phyloP scores from a whole-genome alignment of 53 echinoderm and acorn worm species.

The Patiria pectinifera region DNA sequence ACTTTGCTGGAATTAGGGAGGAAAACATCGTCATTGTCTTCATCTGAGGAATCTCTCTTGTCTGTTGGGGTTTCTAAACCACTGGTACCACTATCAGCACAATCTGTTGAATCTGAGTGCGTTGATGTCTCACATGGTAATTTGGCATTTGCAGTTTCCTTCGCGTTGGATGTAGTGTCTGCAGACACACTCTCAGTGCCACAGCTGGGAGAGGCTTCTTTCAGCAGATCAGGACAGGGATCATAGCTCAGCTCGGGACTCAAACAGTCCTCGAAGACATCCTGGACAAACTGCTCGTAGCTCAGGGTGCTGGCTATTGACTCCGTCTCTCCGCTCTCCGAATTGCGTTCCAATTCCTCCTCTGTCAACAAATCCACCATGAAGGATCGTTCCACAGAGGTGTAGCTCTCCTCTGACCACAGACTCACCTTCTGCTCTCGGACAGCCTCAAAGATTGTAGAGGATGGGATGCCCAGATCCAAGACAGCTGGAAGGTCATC shows the following conservation, averaged over 20 bases:
- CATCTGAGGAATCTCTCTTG: constrained; percentile 11
- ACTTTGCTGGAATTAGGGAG: constrained; percentile 27
- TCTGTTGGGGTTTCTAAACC: background rate
- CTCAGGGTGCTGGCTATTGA: constrained; percentile 20
- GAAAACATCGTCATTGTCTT: constrained; percentile 61
- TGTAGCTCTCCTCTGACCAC: constrained; percentile 55
- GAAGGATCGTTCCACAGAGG: constrained; percentile 29
- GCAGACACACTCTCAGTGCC: background rate
- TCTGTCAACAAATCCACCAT: constrained; percentile 8
- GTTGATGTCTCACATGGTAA: background rate
- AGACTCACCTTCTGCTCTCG: constrained; percentile 75
- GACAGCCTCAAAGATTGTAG: constrained; percentile 71
- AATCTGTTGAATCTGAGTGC: background rate
- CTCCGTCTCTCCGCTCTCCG: constrained; percentile 26
- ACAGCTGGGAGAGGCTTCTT: constrained; percentile 36
- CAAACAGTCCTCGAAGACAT: constrained; percentile 53
- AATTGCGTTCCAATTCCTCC: constrained; percentile 9
- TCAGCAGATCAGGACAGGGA: constrained; percentile 39
- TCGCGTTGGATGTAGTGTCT: background rate
- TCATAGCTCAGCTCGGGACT: constrained; percentile 22
- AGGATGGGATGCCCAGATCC: constrained; percentile 59
- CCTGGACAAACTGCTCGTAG: constrained; percentile 55
- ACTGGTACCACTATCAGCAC: background rate
- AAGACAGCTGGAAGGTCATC: constrained; percentile 62
- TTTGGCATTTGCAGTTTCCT: background rate